A percentile compares a stretch with the other conserved stretches of the same genome.
phyloP scores from a whole-genome alignment of 23 tunicate species.

The Pegea sp. region DNA sequence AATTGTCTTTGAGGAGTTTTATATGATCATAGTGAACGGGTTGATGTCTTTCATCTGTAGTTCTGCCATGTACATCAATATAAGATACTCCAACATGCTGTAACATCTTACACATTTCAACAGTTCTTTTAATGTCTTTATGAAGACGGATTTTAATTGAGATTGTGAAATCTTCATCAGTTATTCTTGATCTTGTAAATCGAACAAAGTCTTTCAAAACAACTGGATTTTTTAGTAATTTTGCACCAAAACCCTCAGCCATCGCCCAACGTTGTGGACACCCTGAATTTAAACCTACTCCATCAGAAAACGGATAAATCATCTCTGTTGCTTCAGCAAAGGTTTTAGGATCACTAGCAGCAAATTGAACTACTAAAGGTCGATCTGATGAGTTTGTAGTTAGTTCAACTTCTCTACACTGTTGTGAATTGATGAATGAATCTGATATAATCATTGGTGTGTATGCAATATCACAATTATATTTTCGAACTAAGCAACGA shows the following conservation, averaged over 20 bases:
- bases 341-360: constrained; percentile 59
- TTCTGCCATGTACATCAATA: constrained; percentile 82
- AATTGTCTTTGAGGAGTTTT: constrained; percentile 32
- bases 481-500: constrained; percentile 43
- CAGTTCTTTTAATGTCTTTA: constrained; percentile 24
- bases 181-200: constrained; percentile 20
- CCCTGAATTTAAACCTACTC: constrained; percentile 82
- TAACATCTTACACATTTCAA: constrained; percentile 43
- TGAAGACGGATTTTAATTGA: constrained; percentile 76
- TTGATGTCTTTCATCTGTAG: constrained; percentile 57
- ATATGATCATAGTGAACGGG: constrained; percentile 83
- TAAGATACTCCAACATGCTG: constrained; percentile 51
- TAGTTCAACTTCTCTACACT: constrained; percentile 59
- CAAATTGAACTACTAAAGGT: constrained; percentile 86
- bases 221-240: constrained; percentile 47
- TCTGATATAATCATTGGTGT: constrained; percentile 90
- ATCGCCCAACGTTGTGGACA: constrained; percentile 97
- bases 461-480: constrained; percentile 61
- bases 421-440: constrained; percentile 51
- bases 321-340: constrained; percentile 55
- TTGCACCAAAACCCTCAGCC: constrained; percentile 82
- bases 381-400: constrained; percentile 19
- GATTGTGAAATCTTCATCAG: constrained; percentile 40
- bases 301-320: constrained; percentile 56
- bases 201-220: constrained; percentile 17